phyloP scores from a whole-genome alignment of 2,797 vertebrate species.

The Labeo calbasu region DNA sequence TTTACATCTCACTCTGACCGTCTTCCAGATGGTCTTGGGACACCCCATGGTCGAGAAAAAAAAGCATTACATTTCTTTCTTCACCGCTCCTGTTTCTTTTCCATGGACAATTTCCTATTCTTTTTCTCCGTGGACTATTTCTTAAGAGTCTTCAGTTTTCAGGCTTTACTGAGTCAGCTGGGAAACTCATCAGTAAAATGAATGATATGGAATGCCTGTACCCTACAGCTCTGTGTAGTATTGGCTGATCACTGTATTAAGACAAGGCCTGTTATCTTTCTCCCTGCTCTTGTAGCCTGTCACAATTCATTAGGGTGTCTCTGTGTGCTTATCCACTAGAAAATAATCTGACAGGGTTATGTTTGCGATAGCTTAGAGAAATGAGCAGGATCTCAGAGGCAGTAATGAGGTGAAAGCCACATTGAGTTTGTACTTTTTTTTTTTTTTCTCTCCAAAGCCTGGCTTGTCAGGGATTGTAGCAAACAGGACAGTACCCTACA shows the following conservation, averaged over 20 bases:
- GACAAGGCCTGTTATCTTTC: slow-evolving; percentile 20
- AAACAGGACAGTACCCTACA: slow-evolving; percentile 9
- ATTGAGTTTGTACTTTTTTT: slow-evolving; percentile 8
- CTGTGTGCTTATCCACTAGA: slow-evolving; percentile 11
- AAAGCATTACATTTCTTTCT: slow-evolving; percentile 3
- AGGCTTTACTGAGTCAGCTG: slow-evolving; percentile 35
- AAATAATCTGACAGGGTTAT: slow-evolving; percentile 23
- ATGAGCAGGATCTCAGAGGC: slow-evolving; percentile 6
- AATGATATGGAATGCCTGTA: slow-evolving; percentile 46
- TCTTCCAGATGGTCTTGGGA: slow-evolving; percentile 48
- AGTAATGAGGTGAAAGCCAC: not conserved
- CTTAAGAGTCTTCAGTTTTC: slow-evolving; percentile 39
- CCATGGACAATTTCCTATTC: not conserved
- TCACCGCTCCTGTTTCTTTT: not conserved
- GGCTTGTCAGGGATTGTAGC: not conserved
- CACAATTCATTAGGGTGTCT: slow-evolving; percentile 4
- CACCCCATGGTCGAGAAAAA: slow-evolving; percentile 29
- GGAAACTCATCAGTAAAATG: slow-evolving; percentile 42
- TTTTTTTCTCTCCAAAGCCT: not conserved
- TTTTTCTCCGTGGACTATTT: not conserved
- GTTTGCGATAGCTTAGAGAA: slow-evolving; percentile 9
- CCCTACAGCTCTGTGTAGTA: not conserved
- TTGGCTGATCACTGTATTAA: slow-evolving; percentile 21
- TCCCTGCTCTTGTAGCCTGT: slow-evolving; percentile 14
- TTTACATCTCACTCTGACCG: slow-evolving; percentile 20